A percentile compares a stretch with the other conserved stretches of the same genome.
These are phyloP conservation scores for Hymenopus coronatus DNA, from an alignment of 2,888 invertebrate species.

Conservation along the genomic window DNA sequence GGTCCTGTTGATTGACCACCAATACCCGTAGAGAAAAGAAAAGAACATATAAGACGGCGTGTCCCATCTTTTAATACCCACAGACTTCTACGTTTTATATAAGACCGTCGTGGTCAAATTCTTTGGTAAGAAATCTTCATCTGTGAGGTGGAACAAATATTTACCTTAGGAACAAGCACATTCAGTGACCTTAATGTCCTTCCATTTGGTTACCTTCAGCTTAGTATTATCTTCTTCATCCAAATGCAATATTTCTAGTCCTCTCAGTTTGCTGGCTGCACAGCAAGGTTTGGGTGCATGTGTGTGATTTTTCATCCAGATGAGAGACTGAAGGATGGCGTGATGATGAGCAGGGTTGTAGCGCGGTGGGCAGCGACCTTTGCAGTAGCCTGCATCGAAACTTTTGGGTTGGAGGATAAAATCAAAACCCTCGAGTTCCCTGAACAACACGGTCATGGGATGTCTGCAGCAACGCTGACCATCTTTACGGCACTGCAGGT, in stretches of 20 bases:
- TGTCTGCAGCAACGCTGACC: slow-evolving; percentile 60
- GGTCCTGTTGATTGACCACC: not conserved
- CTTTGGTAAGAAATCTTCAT: slow-evolving; percentile 1
- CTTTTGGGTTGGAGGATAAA: slow-evolving; percentile 66
- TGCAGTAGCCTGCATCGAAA: slow-evolving; percentile 70
- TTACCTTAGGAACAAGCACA: slow-evolving; percentile 64
- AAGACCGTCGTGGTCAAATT: not conserved
- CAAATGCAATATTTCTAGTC: slow-evolving; percentile 63
- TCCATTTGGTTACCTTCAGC: slow-evolving; percentile 65
- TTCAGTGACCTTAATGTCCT: slow-evolving; percentile 67
- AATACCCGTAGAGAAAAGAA: slow-evolving; percentile 3
- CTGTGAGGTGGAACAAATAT: not conserved
- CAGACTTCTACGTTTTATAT: not conserved
- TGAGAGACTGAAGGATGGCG: slow-evolving; percentile 64
- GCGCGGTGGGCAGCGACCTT: slow-evolving; percentile 64
- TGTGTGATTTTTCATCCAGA: slow-evolving; percentile 58
- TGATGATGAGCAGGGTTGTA: slow-evolving; percentile 70
- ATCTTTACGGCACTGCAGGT: slow-evolving; percentile 32
- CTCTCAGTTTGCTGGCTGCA: slow-evolving; percentile 63
- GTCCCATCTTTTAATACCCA: not conserved
- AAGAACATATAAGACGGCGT: not conserved
- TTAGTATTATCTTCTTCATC: slow-evolving; percentile 61
- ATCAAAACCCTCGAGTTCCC: slow-evolving; percentile 61
- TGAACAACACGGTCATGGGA: slow-evolving; percentile 63
- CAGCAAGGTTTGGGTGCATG: slow-evolving; percentile 61